Evolutionary conservation across 2,113 vertebrate genomes (phyloP).

Genomic region (Dicentrarchus labrax): DNA sequence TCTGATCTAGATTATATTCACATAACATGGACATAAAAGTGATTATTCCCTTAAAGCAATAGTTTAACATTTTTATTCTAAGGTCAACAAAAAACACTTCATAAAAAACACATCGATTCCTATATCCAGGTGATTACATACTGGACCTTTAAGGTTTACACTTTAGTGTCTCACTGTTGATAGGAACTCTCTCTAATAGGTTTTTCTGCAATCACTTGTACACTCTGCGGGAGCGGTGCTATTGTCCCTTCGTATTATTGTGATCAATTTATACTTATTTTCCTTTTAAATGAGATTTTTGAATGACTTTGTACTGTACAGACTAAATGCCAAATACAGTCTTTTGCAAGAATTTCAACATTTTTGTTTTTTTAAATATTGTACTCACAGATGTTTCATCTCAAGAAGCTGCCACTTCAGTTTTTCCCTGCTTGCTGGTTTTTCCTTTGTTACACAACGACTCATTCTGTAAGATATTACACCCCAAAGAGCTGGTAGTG

Average conservation of each 20-base stretch:
- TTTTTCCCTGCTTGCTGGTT: background rate
- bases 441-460: background rate
- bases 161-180: background rate
- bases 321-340: slow-evolving; percentile 37
- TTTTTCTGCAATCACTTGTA: background rate
- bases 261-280: background rate
- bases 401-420: slow-evolving; percentile 4
- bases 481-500: background rate
- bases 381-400: slow-evolving; percentile 25
- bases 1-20: no score
- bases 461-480: background rate
- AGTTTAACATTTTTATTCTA: no score
- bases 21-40: no score
- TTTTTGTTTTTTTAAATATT: background rate
- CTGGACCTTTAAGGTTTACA: background rate
- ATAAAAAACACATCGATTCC: no score
- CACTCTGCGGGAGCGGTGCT: slow-evolving; percentile 35
- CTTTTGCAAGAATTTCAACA: background rate
- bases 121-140: no score
- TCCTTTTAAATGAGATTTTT: slow-evolving; percentile 23
- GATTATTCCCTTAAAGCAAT: no score
- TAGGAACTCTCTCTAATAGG: background rate
- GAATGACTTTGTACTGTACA: slow-evolving; percentile 45
- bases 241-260: slow-evolving; percentile 38
- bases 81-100: no score